Evolutionary conservation across 1,140 invertebrate species (phyloP), one percentile per base, ranked within the genome.

Genomic region (Dufourea novaeangliae): DNA sequence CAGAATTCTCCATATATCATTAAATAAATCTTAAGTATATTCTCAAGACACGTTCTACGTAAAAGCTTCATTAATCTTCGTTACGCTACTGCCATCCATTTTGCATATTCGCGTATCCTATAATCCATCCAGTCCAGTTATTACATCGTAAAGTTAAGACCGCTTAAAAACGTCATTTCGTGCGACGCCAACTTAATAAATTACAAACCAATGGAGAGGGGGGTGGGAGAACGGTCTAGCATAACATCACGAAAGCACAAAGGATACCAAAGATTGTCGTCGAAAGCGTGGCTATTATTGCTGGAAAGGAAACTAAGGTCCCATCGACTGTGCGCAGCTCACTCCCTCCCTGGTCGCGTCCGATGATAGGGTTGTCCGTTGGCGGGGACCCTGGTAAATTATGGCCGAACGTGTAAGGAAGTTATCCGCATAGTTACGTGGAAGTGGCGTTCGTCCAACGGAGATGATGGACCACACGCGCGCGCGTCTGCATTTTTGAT

Each of bases 381-480:
- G n/a, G 14, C 41, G 20, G 46, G 44, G 46, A 5, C 20, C 46
- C 34, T 3, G 46, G 46, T 50, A n/a, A 50, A 50, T 50, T 50
- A 50, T 50, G 46, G 20, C 20, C 46, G 46, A 50, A 50, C 46
- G 46, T 50, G 46, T 50, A 50, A 50, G 46, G 46, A 50, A 50
- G 46, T 50, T 50, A 1, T n/a, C 46, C 46, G 46, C 46, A 50
- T n/a, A 50, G 46, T 50, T 50, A n/a, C 46, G 46, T 50, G 46
- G 46, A 50, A 50, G 46, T n/a, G n/a, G n/a, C 46, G 46, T n/a
- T n/a, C 8, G 46, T 7, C 46, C 46, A n/a, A 5, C 46, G 8
- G 46, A n/a, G 20, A 50, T 50, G 46, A 50, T 50, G 46, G 46
- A 50, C 46, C 46, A 50, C 46, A 50, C 46, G 46, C 46, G 46